A percentile compares a stretch with the other conserved stretches of the same genome.
Conservation (phyloP, 1,140 invertebrate genomes). For the Helicoverpa armigera region DNA sequence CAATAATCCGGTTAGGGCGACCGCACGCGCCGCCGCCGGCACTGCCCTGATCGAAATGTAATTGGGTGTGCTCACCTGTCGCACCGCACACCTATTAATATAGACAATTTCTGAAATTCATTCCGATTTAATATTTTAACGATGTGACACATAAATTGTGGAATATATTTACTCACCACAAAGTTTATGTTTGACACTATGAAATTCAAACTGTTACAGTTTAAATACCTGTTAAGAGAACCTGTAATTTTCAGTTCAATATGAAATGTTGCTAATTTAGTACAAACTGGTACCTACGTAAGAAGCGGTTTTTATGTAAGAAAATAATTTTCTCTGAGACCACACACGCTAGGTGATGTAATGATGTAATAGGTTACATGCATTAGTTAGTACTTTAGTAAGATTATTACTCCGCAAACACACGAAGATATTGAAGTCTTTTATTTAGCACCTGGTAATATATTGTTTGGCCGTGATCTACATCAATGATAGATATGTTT, state of each 20-base stretch:
- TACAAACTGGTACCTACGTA: too few relatives aligned
- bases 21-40: conserved; percentile 72
- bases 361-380: too few relatives aligned
- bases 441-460: too few relatives aligned
- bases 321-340: not conserved
- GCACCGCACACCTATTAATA: conserved; percentile 68
- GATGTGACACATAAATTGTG: not conserved
- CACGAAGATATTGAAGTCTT: too few relatives aligned
- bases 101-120: conserved; percentile 61
- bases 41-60: conserved; percentile 77
- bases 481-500: too few relatives aligned
- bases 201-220: too few relatives aligned
- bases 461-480: too few relatives aligned
- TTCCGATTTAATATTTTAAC: conserved; percentile 3
- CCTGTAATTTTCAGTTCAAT: too few relatives aligned
- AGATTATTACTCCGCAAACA: too few relatives aligned
- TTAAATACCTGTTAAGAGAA: too few relatives aligned
- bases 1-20: conserved; percentile 77
- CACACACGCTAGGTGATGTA: not conserved
- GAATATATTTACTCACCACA: not conserved
- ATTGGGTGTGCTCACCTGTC: conserved; percentile 80
- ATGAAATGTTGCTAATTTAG: too few relatives aligned
- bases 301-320: too few relatives aligned
- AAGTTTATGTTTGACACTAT: not conserved
- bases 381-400: not conserved